phyloP scores from a whole-genome alignment of 2,888 invertebrate species.

The Chorisops tibialis region DNA sequence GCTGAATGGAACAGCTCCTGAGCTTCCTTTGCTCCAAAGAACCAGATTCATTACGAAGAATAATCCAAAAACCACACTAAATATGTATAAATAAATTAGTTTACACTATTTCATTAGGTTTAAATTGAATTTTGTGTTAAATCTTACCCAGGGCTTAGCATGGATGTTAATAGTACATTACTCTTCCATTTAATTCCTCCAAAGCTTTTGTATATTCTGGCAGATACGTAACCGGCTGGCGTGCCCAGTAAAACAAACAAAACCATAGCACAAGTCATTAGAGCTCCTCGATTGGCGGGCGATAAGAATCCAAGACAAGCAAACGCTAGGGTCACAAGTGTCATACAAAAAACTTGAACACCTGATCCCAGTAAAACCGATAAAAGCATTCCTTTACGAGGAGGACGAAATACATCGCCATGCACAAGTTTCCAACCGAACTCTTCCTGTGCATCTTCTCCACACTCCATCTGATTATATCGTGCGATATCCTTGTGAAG shows the following conservation, averaged over 20 bases:
- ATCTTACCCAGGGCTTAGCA: conserved; percentile 91
- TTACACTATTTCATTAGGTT: not conserved
- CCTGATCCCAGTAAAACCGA: conserved; percentile 96
- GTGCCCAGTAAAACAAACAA: conserved; percentile 96
- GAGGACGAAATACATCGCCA: conserved; percentile 96
- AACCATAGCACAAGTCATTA: conserved; percentile 98
- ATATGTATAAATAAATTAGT: not conserved
- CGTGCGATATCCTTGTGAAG: conserved; percentile 97
- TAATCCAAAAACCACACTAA: conserved; percentile 87
- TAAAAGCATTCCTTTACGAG: conserved; percentile 92
- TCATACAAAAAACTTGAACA: conserved; percentile 92
- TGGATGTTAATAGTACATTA: conserved; percentile 93
- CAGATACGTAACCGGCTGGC: conserved; percentile 94
- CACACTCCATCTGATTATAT: conserved; percentile 92
- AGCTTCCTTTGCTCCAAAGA: conserved; percentile 93
- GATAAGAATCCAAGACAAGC: conserved; percentile 99
- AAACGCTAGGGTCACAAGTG: conserved; percentile 91
- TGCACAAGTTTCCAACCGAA: conserved; percentile 93
- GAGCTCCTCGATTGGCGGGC: conserved; percentile 95
- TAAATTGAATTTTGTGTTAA: not conserved
- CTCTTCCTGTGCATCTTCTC: conserved; percentile 87
- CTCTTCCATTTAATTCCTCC: conserved; percentile 99
- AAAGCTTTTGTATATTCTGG: conserved; percentile 96
- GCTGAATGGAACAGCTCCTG: conserved; percentile 95
- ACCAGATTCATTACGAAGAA: conserved; percentile 97